These are phyloP conservation scores for Andrena minutula DNA, from an alignment of 2,888 invertebrate species.

Conservation along the genomic window DNA sequence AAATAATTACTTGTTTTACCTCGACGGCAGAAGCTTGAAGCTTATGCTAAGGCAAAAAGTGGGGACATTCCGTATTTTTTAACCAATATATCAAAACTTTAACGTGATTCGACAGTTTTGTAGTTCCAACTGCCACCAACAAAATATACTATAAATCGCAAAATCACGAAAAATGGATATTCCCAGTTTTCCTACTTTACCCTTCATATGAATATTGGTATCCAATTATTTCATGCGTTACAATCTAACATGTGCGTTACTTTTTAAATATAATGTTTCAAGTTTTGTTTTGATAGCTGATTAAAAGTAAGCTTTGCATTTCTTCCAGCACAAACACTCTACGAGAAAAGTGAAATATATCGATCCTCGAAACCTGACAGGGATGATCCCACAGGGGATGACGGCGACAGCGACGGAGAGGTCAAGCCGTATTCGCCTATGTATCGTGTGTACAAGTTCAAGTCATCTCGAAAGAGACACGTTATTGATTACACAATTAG, in stretches of 20 bases:
- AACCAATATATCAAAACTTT: too few relatives aligned
- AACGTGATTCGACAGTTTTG: too few relatives aligned
- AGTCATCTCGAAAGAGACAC: constrained; percentile 41
- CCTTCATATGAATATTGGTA: too few relatives aligned
- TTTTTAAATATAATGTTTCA: constrained; percentile 11
- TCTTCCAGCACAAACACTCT: constrained; percentile 68
- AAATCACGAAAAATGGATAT: too few relatives aligned
- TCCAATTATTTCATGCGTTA: background rate
- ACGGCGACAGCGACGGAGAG: constrained; percentile 77
- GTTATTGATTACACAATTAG: constrained; percentile 1
- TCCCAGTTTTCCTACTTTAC: too few relatives aligned
- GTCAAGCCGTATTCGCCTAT: constrained; percentile 76
- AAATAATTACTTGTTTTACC: too few relatives aligned
- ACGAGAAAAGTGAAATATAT: constrained; percentile 79
- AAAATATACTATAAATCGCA: too few relatives aligned
- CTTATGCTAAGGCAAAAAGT: too few relatives aligned
- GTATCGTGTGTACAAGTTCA: constrained; percentile 80
- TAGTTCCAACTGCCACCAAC: too few relatives aligned
- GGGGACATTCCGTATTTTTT: too few relatives aligned
- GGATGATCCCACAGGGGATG: constrained; percentile 80
- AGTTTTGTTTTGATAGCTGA: background rate
- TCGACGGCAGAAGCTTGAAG: too few relatives aligned
- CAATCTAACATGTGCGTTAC: background rate
- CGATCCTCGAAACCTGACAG: constrained; percentile 80
- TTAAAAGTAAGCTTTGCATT: constrained; percentile 36